Evolutionary conservation across 2,797 vertebrate species (phyloP), one percentile per base, ranked within the genome.

Genomic region (Hypotaenidia okinawae): DNA sequence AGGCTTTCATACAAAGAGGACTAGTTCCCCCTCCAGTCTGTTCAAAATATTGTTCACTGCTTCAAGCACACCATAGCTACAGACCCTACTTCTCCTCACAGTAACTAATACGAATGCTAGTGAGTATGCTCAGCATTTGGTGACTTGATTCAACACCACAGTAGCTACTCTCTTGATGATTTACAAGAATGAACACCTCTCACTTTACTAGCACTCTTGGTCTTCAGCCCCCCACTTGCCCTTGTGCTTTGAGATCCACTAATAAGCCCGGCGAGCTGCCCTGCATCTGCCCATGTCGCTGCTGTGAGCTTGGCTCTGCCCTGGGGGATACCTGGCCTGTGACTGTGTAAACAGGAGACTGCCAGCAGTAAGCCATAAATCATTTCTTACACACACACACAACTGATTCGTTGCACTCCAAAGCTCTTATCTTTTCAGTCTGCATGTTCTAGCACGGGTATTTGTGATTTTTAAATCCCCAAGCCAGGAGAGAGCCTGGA

Each of bases 21-120:
- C 92, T 96, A 95, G 94, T 96, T 97, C 95, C 95, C 94, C 96
- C 96, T 97, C 96, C 95, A 96, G 95, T 97, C 95, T 89, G 91
- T 94, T 96, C 92, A 95, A 94, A 96, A 96, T 94, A 96, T 75
- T 92, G 94, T 97, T 94, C 89, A 10, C 55, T 78, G 66, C 62
- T 95, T 83, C 0, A 0, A 91, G 78, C 94, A 91, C 37, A 28
- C 52, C 41, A 10, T 2, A 63, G 62, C 82, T 78, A 39, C 91
- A 91, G 66, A 66, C 47, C 47, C 89, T 87, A 3, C n/a, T 90
- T 54, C 51, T 92, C 70, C 63, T 52, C 32, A 3, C 43, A 19
- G 41, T 15, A 74, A 51, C 39, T 24, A 55, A 28, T 5, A 23
- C 6, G 4, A 62, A 28, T 21, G 14, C 30, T 11, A 61, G 2